These are phyloP conservation scores for Octomys mimax DNA, from an alignment of 2,797 vertebrate species.

Conservation along the genomic window DNA sequence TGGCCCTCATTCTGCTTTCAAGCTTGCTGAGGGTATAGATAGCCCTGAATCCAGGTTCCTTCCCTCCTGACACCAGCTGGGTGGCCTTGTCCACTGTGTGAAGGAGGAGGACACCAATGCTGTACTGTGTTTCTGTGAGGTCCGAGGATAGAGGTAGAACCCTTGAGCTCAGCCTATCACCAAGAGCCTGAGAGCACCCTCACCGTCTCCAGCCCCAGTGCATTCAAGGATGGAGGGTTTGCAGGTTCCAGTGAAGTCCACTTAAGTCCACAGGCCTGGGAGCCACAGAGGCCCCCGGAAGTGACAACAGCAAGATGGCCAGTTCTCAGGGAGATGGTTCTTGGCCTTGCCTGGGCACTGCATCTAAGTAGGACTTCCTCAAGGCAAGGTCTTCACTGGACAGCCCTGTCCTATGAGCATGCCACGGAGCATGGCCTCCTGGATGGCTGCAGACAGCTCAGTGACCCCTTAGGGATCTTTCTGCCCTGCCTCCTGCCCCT, in stretches of 20 bases:
- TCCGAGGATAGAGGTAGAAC: accelerated
- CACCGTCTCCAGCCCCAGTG: too few species aligned
- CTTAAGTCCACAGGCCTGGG: neutral
- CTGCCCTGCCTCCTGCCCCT: neutral
- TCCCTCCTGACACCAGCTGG: too few species aligned
- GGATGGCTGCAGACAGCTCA: neutral
- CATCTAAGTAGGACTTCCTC: accelerated
- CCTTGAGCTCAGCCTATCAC: neutral
- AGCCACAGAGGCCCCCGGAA: neutral
- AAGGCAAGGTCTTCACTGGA: neutral
- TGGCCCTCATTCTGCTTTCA: accelerated
- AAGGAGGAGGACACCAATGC: neutral
- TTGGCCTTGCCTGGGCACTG: neutral
- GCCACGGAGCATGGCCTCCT: neutral
- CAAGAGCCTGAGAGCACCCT: neutral
- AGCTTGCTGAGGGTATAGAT: neutral
- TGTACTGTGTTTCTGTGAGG: accelerated
- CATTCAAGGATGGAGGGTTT: neutral
- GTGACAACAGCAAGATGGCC: neutral
- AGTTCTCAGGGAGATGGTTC: neutral
- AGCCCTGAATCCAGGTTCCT: neutral
- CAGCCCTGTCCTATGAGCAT: neutral
- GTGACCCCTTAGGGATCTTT: neutral
- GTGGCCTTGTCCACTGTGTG: neutral
- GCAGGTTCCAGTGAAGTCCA: neutral